Evolutionary conservation across 2,888 invertebrate species (phyloP).

Genomic region (Catocala sponsa): DNA sequence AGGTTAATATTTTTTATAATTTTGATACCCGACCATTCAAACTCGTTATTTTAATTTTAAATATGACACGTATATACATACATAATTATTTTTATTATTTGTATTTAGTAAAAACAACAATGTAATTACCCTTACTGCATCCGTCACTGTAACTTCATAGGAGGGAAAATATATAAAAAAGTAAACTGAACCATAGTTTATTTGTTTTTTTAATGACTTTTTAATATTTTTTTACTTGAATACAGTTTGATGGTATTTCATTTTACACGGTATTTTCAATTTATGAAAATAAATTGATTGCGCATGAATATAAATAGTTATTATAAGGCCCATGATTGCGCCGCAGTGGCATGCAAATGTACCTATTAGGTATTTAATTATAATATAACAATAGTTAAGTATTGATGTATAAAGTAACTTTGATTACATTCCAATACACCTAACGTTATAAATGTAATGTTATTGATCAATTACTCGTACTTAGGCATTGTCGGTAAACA

Average conservation of each 20-base stretch:
- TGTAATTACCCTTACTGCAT: too few species aligned
- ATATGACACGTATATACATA: neutral
- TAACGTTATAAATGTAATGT: slow-evolving; percentile 46
- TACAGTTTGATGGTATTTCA: neutral
- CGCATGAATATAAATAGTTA: slow-evolving; percentile 2
- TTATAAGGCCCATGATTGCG: slow-evolving; percentile 1
- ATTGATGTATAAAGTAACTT: slow-evolving; percentile 49
- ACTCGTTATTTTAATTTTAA: slow-evolving; percentile 22
- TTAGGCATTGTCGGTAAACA: slow-evolving; percentile 74
- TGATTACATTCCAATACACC: slow-evolving; percentile 53
- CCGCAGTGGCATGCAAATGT: slow-evolving; percentile 3
- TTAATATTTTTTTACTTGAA: too few species aligned
- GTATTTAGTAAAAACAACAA: neutral
- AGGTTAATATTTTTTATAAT: slow-evolving; percentile 44
- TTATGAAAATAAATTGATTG: neutral
- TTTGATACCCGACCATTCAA: slow-evolving; percentile 43
- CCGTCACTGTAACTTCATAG: too few species aligned
- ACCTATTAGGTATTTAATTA: slow-evolving; percentile 22
- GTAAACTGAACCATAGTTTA: too few species aligned
- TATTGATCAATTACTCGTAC: slow-evolving; percentile 82
- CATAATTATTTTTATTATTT: slow-evolving; percentile 5
- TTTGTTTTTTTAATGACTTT: too few species aligned
- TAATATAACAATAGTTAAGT: slow-evolving; percentile 30
- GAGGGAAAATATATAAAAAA: too few species aligned
- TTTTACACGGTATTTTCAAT: neutral